Evolutionary conservation across 2,797 vertebrate species (phyloP), one percentile per base, ranked within the genome.

Genomic region (Thalassophryne amazonica): DNA sequence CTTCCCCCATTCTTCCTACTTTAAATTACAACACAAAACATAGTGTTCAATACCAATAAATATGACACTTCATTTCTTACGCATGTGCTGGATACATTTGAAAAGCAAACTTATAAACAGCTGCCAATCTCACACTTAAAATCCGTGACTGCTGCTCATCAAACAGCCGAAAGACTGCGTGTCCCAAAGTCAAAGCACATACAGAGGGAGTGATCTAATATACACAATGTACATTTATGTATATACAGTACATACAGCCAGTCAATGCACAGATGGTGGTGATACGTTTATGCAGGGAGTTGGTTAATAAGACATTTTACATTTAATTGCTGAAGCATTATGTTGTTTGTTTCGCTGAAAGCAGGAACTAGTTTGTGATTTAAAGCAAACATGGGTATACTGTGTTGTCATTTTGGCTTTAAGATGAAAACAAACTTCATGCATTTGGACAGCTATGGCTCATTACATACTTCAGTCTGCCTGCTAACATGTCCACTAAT

Each of bases 201-300:
- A 84, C 64, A 81, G 69, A 79, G 65, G 24, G 57, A 73, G 61
- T 76, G 69, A 82, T 81, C 61, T 77, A 83, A 85, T 87, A 80
- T 88, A 87, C 80, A 89, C 75, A 82, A 81, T 89, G 80, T 87
- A 87, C 81, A 89, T 84, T 78, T 66, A 83, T 71, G 78, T 83
- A 85, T 86, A 69, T 84, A 86, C 84, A 88, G 42, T 85, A 88
- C 76, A 81, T 80, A 84, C 84, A 86, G 76, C 76, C 86, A 88
- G 71, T 83, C 75, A 85, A 90, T 85, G 86, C 85, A 88, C 85
- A 61, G 69, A 85, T 76, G 80, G 77, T 76, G 74, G 54, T 51
- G 69, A 63, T 57, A 34, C 57, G 43, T 80, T 57, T 33, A 71
- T 60, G 68, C 48, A 37, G 79, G 63, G 68, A 58, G 72, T 66